These are phyloP conservation scores for Maccullochella peelii DNA, from an alignment of 2,113 vertebrate species.

Conservation along the genomic window DNA sequence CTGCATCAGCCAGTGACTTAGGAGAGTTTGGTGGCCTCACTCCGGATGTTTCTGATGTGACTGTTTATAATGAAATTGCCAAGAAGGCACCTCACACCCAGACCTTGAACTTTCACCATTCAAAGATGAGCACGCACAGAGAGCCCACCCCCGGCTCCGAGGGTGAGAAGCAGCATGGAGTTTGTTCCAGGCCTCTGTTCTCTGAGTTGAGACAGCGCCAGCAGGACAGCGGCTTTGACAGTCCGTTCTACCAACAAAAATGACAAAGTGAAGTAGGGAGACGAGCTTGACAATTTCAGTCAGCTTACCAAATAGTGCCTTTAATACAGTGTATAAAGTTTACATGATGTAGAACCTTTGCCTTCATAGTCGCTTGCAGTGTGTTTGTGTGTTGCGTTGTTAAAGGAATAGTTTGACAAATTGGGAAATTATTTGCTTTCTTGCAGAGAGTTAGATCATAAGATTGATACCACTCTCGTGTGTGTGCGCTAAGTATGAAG, in stretches of 20 bases:
- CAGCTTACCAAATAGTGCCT: constrained; percentile 39
- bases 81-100: constrained; percentile 39
- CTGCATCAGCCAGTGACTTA: constrained; percentile 22
- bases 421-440: background rate
- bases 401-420: background rate
- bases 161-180: constrained; percentile 30
- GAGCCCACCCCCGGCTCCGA: constrained; percentile 80
- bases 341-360: constrained; percentile 22
- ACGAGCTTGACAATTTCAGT: background rate
- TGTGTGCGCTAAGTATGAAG: background rate
- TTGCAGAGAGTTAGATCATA: background rate
- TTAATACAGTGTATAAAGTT: constrained; percentile 23
- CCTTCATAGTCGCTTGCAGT: background rate
- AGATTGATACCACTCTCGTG: background rate
- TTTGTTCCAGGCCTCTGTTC: constrained; percentile 66
- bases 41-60: constrained; percentile 68
- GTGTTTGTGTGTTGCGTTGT: background rate
- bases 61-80: constrained; percentile 77
- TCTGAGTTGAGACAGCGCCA: constrained; percentile 76
- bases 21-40: constrained; percentile 56
- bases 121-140: constrained; percentile 44
- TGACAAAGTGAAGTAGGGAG: constrained; percentile 30
- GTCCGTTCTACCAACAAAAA: constrained; percentile 76
- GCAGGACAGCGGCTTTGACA: constrained; percentile 89
- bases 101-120: background rate